Base-by-base conservation (phyloP, 30 jellyfish, hydroid and myxozoan species). In the Aurelia coerulea region DNA sequence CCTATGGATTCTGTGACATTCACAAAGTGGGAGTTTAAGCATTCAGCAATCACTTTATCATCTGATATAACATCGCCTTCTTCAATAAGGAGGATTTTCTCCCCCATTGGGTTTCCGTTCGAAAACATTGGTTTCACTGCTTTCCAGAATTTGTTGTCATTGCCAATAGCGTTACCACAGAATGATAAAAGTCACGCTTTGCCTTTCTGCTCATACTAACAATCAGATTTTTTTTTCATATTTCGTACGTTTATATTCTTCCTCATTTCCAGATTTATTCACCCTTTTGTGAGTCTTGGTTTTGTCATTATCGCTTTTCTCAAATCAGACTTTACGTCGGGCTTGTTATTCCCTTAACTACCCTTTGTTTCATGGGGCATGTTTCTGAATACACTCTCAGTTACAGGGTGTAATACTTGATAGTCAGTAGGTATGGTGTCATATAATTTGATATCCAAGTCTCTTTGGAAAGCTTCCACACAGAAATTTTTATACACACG, bases 91-190 rank as follows among this genome's bases (percentile, higher is more conserved):
- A 78, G 19, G 58, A 62, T 16, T 75, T 60, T 78, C 56, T 78
- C 78, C 68, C 88, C 88, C 88, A 78, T 78, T 60, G 88, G 88
- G 68, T 78, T 62, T 50, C 65, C 88, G 56, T 78, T 78, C 0
- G 88, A 78, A 59, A 78, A 78, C 78, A 78, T 62, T 78, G 88
- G 88, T 62, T 78, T 78, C 11, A 78, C 88, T 78, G 88, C 78
- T 37, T 62, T 78, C 88, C 78, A 78, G 62, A 78, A 58, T 37
- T 78, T 62, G 32, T 59, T 78, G 42, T 78, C 88, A 78, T 78
- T 78, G 66, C 62, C 88, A 33, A 78, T 78, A 53, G 52, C 42
- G 88, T 78, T 78, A 23, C 79, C 8, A 78, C 88, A 8, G 76
- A 75, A 56, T 75, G 86, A 49, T 75, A 75, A 65, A 75, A 75